A percentile compares a stretch with the other conserved stretches of the same genome.
phyloP scores from a whole-genome alignment of 1,140 invertebrate species.

The Aphelenchoides besseyi region DNA sequence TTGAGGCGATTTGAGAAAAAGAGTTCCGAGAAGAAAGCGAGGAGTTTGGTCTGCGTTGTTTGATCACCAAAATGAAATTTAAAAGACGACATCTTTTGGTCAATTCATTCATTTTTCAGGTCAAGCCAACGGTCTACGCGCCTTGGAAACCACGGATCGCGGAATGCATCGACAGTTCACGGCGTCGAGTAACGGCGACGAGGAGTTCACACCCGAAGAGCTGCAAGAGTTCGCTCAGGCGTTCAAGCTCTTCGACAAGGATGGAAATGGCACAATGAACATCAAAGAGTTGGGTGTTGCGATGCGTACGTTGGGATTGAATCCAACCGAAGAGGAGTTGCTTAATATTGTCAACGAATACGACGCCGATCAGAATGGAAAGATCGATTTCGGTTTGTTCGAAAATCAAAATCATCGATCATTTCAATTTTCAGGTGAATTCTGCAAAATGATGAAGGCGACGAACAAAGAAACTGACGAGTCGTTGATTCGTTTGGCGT shows the following conservation, averaged over 20 bases:
- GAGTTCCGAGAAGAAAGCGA: too few species aligned
- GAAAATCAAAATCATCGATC: too few species aligned
- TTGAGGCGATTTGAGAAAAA: neutral
- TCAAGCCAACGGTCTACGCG: slow-evolving; percentile 18
- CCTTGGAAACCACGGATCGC: slow-evolving; percentile 24
- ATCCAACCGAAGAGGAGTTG: slow-evolving; percentile 61
- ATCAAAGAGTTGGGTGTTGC: slow-evolving; percentile 62
- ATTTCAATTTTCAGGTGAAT: slow-evolving; percentile 48
- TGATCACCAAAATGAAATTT: slow-evolving; percentile 19
- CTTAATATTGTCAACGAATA: slow-evolving; percentile 58
- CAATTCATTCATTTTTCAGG: slow-evolving; percentile 2
- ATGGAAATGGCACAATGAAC: slow-evolving; percentile 62
- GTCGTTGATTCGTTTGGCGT: slow-evolving; percentile 61
- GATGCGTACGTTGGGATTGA: slow-evolving; percentile 60
- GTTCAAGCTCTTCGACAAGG: slow-evolving; percentile 60
- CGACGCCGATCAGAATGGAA: slow-evolving; percentile 59
- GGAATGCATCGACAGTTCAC: slow-evolving; percentile 57
- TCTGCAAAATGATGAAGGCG: slow-evolving; percentile 63
- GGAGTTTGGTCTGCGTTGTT: neutral
- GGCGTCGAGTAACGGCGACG: slow-evolving; percentile 54
- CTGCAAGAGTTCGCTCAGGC: slow-evolving; percentile 62
- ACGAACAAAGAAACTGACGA: slow-evolving; percentile 63
- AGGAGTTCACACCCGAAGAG: slow-evolving; percentile 60
- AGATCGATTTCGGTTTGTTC: slow-evolving; percentile 53
- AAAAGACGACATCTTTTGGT: neutral